A percentile compares a stretch with the other conserved stretches of the same genome.
Conservation (phyloP, 2,797 vertebrate genomes). For the Erethizon dorsatum region DNA sequence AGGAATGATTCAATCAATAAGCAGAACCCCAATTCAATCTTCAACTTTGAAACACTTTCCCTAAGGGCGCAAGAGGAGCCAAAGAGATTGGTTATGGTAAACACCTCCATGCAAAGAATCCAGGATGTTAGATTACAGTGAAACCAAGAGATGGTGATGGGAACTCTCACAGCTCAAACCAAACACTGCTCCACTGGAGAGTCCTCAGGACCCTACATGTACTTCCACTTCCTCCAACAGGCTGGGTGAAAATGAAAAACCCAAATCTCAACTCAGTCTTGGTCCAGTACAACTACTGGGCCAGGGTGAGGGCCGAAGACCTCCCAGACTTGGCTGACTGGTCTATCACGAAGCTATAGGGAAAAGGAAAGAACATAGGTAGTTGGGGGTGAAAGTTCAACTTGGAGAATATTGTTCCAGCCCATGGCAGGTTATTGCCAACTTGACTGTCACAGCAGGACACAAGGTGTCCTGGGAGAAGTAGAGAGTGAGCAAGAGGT, state of each 20-base stretch:
- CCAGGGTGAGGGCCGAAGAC: conserved; percentile 33
- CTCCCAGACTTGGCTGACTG: conserved; percentile 27
- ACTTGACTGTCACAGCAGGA: background rate
- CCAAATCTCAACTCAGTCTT: conserved; percentile 48
- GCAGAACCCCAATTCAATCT: conserved; percentile 45
- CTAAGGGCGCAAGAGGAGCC: background rate
- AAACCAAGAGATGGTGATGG: background rate
- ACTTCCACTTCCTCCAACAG: background rate
- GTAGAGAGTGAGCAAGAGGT: background rate
- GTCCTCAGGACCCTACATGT: background rate
- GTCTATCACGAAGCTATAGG: background rate
- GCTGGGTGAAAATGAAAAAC: conserved; percentile 66
- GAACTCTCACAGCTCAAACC: background rate
- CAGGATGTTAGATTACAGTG: background rate
- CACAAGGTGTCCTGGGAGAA: conserved; percentile 4
- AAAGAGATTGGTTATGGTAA: background rate
- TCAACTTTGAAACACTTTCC: conserved; percentile 39
- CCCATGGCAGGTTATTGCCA: background rate
- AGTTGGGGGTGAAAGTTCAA: background rate
- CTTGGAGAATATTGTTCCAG: conserved; percentile 2
- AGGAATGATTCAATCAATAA: conserved; percentile 45
- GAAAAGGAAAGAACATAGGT: background rate
- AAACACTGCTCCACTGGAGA: conserved; percentile 3
- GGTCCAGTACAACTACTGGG: conserved; percentile 29
- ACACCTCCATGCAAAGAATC: conserved; percentile 12